Evolutionary conservation across 92 coral and sea anemone species (phyloP), one percentile per base, ranked within the genome.

Genomic region (Palythoa caribaeorum): DNA sequence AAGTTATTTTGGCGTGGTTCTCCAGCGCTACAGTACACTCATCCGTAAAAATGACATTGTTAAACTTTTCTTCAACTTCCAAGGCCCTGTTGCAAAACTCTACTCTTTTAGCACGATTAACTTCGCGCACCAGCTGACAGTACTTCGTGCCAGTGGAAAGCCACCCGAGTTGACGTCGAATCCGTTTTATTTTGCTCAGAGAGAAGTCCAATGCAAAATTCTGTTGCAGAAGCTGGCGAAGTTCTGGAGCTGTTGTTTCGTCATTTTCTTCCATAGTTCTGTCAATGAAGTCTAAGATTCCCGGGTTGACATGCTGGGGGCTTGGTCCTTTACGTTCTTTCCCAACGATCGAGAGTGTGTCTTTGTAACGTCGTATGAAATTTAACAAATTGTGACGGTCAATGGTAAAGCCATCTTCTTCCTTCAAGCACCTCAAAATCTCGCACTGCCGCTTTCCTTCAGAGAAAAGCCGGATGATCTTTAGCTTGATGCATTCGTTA

Each of bases 11-110:
- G 80, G 87, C 78, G 51, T 91, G 93, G 40, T 84, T 91, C 70
- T 90, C 92, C 53, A 93, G 54, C 28, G 83, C 62, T n/a, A 93
- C 83, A 16, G 84, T 69, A 77, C 94, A 84, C 73, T 93, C 92
- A 51, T 91, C 96, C 2, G 92, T 91, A 73, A 94, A 92, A 37
- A 94, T 87, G 15, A 87, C 93, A 71, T 94, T 83, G 77, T 92
- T 69, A 44, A 94, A 94, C 8, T 81, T 83, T 48, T 94, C 92
- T 8, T 57, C 73, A 17, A 15, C 39, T 20, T 69, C 73, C 73
- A 28, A 37, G 72, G 52, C 73, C 79, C 16, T 59, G 44, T 21
- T 69, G 55, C 52, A 38, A 51, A 54, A 63, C 53, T 74, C 81
- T 37, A 66, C 38, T 44, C 86, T 54, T 84, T 39, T 86, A 57